Base-by-base conservation (phyloP, 2,113 vertebrate species). In the Sinocyclocheilus maitianheensis region DNA sequence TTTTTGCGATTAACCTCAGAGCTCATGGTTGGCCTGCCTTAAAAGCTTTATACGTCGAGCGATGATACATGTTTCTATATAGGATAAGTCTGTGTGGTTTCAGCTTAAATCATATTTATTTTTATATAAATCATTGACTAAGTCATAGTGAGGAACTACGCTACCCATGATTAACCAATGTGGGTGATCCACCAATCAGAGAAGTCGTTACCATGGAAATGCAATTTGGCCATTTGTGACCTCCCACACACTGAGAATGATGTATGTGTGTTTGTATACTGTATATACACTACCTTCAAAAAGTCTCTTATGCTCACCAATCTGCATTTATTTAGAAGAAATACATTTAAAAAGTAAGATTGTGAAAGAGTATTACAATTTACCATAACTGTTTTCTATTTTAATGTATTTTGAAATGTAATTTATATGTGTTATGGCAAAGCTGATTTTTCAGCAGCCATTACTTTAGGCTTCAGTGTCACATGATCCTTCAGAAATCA, bases 71-170 rank as follows among this genome's bases (percentile, higher is more conserved):
- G 40, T 12, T 24, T 48, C 22, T 48, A 11, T 43, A n/a, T 20
- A 74, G 20, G 71, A 74, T 74, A n/a, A n/a, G 5, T 14, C 40
- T 12, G 40, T n/a, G 18, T 22, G 26, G 34, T 60, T 60, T 58
- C 18, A 74, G 34, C 8, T 37, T 34, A 71, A 71, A 71, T 71
- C 30, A 7, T 14, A 30, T 71, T 71, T 71, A 65, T 26, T 71
- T 71, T 71, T 34, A 71, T 71, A 71, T 37, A 71, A 71, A 71
- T 26, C 24, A 65, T 26, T 26, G 62, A 65, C 62, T 65, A 65
- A 13, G 10, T 65, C 8, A 12, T 4, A 12, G 10, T 65, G 62
- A 65, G 16, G 26, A 37, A 18, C 65, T 7, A 37, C 4, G 12
- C 11, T 67, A 26, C 24, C 67, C 6, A 18, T 71, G 2, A 71